Percentiles rank a stretch among this genome's conserved stretches.
phyloP scores from a whole-genome alignment of 2,888 invertebrate genomes.

The Bugula neritina region DNA sequence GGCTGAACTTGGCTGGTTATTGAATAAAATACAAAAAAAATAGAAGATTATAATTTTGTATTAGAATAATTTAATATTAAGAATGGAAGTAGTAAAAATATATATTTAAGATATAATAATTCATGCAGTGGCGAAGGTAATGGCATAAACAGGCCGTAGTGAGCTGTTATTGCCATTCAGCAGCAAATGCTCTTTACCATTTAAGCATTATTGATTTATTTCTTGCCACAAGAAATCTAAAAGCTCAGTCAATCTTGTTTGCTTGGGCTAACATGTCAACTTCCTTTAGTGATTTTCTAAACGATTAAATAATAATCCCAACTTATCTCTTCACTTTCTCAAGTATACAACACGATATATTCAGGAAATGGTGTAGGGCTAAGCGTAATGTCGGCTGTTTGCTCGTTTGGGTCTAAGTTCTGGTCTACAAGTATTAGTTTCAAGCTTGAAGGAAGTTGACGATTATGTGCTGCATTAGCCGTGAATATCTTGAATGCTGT shows the following conservation, averaged over 20 bases:
- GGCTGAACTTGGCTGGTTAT: no score
- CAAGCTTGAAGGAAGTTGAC: constrained; percentile 20
- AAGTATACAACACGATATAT: not conserved
- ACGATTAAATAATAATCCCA: not conserved
- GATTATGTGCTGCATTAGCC: constrained; percentile 18
- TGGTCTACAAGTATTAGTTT: constrained; percentile 22
- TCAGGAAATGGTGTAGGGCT: constrained; percentile 10
- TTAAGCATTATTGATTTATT: constrained; percentile 23
- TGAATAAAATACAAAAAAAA: no score
- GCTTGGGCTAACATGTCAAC: not conserved
- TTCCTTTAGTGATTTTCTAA: not conserved
- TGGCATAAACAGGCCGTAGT: no score
- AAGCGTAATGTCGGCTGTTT: not conserved
- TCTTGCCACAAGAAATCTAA: constrained; percentile 1
- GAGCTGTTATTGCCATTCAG: no score
- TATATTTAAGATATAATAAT: no score
- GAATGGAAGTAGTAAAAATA: no score
- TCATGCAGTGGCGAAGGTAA: no score
- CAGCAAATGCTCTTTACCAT: no score
- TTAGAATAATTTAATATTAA: no score
- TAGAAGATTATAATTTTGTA: no score
- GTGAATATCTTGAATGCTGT: constrained; percentile 10
- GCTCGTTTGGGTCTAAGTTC: constrained; percentile 5
- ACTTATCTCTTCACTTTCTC: constrained; percentile 3
- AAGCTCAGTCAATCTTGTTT: not conserved